These are phyloP conservation scores for Scolopax bukidnonensis DNA, from an alignment of 2,797 vertebrate species.

Conservation along the genomic window DNA sequence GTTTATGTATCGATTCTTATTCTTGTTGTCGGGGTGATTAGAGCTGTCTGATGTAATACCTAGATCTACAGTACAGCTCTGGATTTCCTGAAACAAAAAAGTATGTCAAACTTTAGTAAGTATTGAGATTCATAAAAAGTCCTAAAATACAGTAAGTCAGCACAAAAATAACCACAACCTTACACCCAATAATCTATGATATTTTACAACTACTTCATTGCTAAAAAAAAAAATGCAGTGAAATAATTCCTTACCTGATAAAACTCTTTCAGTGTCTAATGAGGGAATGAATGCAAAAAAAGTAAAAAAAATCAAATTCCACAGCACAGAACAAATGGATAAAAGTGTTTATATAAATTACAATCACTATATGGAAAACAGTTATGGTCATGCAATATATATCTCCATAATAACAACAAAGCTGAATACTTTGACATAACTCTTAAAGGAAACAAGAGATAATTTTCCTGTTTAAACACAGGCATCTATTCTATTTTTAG, in stretches of 20 bases:
- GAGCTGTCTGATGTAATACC: conserved; percentile 90
- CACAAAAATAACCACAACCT: conserved; percentile 64
- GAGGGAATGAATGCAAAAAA: conserved; percentile 94
- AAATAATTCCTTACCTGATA: conserved; percentile 94
- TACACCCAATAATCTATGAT: conserved; percentile 57
- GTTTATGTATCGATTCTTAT: conserved; percentile 94
- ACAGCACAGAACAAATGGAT: conserved; percentile 84
- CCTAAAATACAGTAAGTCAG: conserved; percentile 59
- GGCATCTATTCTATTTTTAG: neutral
- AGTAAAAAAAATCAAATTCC: conserved; percentile 93
- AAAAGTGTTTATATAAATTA: conserved; percentile 78
- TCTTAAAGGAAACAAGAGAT: conserved; percentile 32
- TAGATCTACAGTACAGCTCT: conserved; percentile 90
- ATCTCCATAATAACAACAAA: conserved; percentile 67
- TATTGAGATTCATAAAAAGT: neutral
- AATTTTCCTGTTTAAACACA: conserved; percentile 29
- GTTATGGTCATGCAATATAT: conserved; percentile 79
- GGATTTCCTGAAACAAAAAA: conserved; percentile 86
- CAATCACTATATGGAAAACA: conserved; percentile 78
- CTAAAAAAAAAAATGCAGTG: conserved; percentile 78
- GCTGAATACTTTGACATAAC: conserved; percentile 50
- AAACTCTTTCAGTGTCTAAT: conserved; percentile 97
- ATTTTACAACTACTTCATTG: conserved; percentile 78
- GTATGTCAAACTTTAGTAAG: neutral
- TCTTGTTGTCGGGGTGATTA: conserved; percentile 93